Base-by-base conservation (phyloP, 64 coral and sea anemone species). In the Anthopleura sola region DNA sequence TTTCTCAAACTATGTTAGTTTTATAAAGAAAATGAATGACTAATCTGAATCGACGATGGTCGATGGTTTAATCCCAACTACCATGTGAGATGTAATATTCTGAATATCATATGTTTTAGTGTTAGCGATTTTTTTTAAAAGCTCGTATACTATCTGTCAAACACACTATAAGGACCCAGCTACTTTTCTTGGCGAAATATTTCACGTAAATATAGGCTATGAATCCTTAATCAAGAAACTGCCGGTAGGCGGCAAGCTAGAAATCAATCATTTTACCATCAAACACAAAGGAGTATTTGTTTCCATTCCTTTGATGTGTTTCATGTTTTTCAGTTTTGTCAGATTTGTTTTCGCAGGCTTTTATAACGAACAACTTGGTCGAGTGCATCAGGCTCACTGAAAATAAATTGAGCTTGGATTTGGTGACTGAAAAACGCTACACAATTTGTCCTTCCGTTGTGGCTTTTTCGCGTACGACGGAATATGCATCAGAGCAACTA, bases 1-100 rank as follows among this genome's bases (percentile, higher is more conserved):
- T 81, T 81, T 81, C 78, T n/a, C 49, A 81, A 81, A 81, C n/a
- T 81, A 80, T 47, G 78, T 81, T 46, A 81, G 78, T 81, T 53
- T 81, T 48, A 81, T 38, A 81, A 81, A 81, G 37, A 81, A 81
- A 81, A 48, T 36, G 49, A 46, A 48, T 81, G 32, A 37, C 10
- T 46, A 16, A 10, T 79, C 17, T 79, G 17, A 81, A 81, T 81
- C 11, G 39, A 0, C 49, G 39, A 13, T 81, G 78, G 78, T 81
- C 26, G 78, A 3, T 48, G 78, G 78, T 20, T 53, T 32, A 71
- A 71, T 71, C 13, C 66, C 66, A 34, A 34, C 66, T 71, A 34
- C 58, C 16, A 62, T 34, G 28, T 71, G 3, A 31, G 7, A 34
- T 71, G 29, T 32, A 34, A 16, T 34, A 71, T 34, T 71, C 13